Evolutionary conservation across 2,113 vertebrate genomes (phyloP).

Genomic region (Herpailurus yagouaroundi): DNA sequence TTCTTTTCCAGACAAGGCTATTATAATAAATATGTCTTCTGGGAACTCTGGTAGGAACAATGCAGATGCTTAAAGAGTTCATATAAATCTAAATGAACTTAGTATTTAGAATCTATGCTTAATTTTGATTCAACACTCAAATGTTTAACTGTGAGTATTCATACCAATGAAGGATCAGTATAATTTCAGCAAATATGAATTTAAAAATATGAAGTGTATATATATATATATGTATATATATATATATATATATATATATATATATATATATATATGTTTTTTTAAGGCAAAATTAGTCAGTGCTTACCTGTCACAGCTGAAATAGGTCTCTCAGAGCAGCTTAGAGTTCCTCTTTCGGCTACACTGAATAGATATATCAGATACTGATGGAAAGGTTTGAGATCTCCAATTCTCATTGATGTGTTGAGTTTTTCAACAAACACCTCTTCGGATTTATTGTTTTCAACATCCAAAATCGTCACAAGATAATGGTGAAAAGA

Average conservation of each 20-base stretch:
- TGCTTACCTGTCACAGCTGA: slow-evolving; percentile 87
- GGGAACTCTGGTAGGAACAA: not conserved
- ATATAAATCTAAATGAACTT: not conserved
- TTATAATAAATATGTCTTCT: not conserved
- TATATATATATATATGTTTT: not conserved
- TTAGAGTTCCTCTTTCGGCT: slow-evolving; percentile 85
- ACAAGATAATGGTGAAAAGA: slow-evolving; percentile 86
- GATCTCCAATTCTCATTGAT: slow-evolving; percentile 81
- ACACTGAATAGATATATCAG: slow-evolving; percentile 86
- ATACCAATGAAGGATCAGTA: not conserved
- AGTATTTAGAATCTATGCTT: not conserved
- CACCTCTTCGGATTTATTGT: slow-evolving; percentile 73
- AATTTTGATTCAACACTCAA: not conserved
- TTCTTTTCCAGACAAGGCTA: not conserved
- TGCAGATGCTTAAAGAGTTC: not conserved
- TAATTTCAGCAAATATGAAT: not conserved
- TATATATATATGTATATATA: not conserved
- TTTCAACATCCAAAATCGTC: slow-evolving; percentile 83
- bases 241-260: not conserved
- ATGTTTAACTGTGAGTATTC: not conserved
- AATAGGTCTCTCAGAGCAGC: slow-evolving; percentile 83
- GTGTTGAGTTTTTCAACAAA: slow-evolving; percentile 81
- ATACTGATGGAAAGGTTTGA: slow-evolving; percentile 88
- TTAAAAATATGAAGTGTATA: not conserved
- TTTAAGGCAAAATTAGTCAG: not conserved